Evolutionary conservation across 2,888 invertebrate species (phyloP).

Genomic region (Platypus cylindrus): DNA sequence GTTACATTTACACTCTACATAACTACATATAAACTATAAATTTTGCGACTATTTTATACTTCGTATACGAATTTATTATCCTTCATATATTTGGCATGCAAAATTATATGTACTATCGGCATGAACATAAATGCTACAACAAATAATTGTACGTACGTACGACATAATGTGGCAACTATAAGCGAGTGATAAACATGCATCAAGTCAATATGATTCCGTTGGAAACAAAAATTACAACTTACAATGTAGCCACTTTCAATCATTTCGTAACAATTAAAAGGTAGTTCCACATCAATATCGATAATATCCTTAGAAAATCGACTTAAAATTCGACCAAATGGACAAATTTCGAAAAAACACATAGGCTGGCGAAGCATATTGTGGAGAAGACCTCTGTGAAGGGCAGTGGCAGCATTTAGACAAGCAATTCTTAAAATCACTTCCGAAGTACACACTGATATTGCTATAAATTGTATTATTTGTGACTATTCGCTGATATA

Average conservation of each 20-base stretch:
- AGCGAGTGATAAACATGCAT: no score
- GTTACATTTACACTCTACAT: no score
- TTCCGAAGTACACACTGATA: constrained; percentile 41
- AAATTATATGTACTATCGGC: no score
- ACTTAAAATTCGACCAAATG: constrained; percentile 54
- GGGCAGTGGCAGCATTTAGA: constrained; percentile 43
- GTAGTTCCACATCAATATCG: constrained; percentile 49
- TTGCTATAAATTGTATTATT: constrained; percentile 36
- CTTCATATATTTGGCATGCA: no score
- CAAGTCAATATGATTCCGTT: no score
- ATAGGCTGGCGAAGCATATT: constrained; percentile 49
- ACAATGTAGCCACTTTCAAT: constrained; percentile 34
- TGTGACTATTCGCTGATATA: no score
- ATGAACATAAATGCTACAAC: no score
- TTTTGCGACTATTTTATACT: no score
- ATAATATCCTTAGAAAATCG: constrained; percentile 57
- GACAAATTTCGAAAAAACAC: constrained; percentile 59
- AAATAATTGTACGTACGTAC: no score
- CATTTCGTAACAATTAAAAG: constrained; percentile 36
- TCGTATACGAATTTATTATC: no score
- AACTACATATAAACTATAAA: no score
- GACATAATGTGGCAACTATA: no score
- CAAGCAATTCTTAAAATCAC: constrained; percentile 45
- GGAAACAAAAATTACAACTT: constrained; percentile 21
- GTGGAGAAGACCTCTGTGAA: constrained; percentile 45